Evolutionary conservation across 2,113 vertebrate genomes (phyloP).

Genomic region (Ictalurus furcatus): DNA sequence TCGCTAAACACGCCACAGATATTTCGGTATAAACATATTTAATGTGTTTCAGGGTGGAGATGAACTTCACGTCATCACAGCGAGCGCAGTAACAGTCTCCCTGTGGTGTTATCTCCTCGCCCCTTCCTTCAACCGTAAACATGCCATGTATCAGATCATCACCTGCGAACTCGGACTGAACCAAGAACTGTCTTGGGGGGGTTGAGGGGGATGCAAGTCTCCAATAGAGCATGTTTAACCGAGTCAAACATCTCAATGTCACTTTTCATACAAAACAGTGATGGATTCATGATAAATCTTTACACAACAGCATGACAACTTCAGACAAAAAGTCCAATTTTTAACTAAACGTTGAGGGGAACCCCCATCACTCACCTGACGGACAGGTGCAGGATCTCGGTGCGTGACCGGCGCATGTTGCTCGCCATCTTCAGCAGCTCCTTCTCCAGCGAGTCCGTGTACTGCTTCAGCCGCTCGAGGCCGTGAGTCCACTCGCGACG

Average conservation of each 20-base stretch:
- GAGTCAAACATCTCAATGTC: background rate
- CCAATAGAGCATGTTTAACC: background rate
- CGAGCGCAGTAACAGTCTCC: slow-evolving; percentile 15
- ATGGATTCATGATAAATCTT: background rate
- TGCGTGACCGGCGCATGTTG: slow-evolving; percentile 79
- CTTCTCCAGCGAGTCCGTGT: slow-evolving; percentile 79
- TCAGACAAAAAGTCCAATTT: background rate
- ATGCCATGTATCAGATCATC: slow-evolving; percentile 46
- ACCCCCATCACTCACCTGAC: slow-evolving; percentile 63
- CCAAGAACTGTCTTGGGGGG: slow-evolving; percentile 14
- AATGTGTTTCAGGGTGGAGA: background rate
- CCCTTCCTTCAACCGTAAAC: slow-evolving; percentile 4
- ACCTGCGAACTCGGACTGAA: slow-evolving; percentile 29
- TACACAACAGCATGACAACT: background rate
- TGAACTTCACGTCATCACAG: background rate
- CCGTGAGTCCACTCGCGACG: slow-evolving; percentile 72
- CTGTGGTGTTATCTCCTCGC: slow-evolving; percentile 23
- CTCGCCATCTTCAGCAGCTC: slow-evolving; percentile 79
- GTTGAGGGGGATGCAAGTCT: background rate
- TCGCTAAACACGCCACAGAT: background rate
- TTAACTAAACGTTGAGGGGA: background rate
- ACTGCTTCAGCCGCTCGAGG: slow-evolving; percentile 78
- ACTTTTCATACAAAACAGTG: background rate
- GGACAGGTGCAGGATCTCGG: slow-evolving; percentile 80
- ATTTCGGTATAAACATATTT: background rate